Percentiles rank a stretch among this genome's conserved stretches.
Evolutionary conservation across 2,888 invertebrate genomes (phyloP).

Genomic region (Leuctra nigra): DNA sequence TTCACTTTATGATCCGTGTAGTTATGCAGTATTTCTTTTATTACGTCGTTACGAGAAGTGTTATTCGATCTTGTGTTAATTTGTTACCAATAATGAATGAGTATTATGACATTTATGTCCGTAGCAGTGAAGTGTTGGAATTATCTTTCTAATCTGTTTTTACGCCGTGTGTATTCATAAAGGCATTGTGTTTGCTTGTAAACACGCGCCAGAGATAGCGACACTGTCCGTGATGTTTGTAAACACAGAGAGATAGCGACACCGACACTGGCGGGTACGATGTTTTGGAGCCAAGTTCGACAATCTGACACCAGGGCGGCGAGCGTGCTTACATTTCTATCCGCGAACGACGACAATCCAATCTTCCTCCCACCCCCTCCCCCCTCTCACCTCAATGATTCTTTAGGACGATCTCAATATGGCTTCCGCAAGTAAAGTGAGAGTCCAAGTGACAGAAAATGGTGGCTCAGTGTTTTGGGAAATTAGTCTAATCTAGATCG

Average conservation of each 20-base stretch:
- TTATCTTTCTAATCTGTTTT: no score
- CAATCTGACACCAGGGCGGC: slow-evolving; percentile 19
- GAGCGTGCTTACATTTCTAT: not conserved
- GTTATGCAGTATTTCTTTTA: no score
- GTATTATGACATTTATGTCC: no score
- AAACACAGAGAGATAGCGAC: not conserved
- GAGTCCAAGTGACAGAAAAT: slow-evolving; percentile 23
- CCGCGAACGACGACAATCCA: not conserved
- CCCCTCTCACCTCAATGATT: not conserved
- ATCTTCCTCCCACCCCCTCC: not conserved
- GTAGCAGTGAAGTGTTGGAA: no score
- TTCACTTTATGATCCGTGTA: no score
- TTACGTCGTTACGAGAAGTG: no score
- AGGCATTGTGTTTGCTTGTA: no score
- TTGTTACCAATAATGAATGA: no score
- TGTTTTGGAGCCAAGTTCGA: slow-evolving; percentile 23
- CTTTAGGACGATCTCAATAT: slow-evolving; percentile 23
- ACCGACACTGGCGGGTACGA: not conserved
- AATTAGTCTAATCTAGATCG: not conserved
- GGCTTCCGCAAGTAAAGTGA: slow-evolving; percentile 23
- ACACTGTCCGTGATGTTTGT: not conserved
- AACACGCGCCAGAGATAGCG: no score
- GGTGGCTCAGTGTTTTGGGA: slow-evolving; percentile 13
- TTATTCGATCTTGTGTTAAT: no score
- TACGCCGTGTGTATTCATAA: no score